Evolutionary conservation across 2,797 vertebrate genomes (phyloP), one percentile per base, ranked within the genome.

Genomic region (Meda fulgida): DNA sequence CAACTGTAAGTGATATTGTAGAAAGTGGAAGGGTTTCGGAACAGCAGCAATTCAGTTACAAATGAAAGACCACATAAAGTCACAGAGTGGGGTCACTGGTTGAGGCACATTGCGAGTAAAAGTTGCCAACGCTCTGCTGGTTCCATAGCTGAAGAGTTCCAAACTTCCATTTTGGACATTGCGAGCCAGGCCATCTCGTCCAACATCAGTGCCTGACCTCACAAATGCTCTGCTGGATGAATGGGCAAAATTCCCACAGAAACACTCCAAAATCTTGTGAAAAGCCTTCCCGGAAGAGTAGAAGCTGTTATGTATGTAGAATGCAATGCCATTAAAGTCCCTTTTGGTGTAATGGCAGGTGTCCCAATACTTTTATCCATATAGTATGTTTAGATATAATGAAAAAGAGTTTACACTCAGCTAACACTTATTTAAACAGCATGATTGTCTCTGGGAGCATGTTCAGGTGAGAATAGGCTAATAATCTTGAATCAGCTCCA

Each of bases 401-500:
- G 13, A 7, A 60, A 13, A 46, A 31, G 26, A 21, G 4, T 65
- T 76, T 36, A 36, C 48, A 21, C 8, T 48, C 14, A 4, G 5
- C 40, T 43, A 11, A 66, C 29, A 53, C 19, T 55, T 23, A 36
- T n/a, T 51, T 46, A 63, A 84, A 82, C n/a, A 46, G 13, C n/a
- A 48, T 5, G 7, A 69, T 8, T 36, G 31, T 51, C 34, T 51
- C n/a, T 58, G 43, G 21, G 8, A 73, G 72, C 8, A 29, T 77
- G 81, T 80, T 71, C 4, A 36, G 19, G 63, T 80, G 65, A 79
- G 58, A 89, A 86, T 72, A 75, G 83, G 21, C 78, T 88, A 79
- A 86, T 88, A 84, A 81, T 88, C 78, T 80, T 82, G 85, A 89
- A 89, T 88, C 75, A 84, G 48, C 78, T 84, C 26, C 69, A 36